These are phyloP conservation scores for Geotrypetes seraphini DNA, from an alignment of 2,797 vertebrate genomes.

Conservation along the genomic window DNA sequence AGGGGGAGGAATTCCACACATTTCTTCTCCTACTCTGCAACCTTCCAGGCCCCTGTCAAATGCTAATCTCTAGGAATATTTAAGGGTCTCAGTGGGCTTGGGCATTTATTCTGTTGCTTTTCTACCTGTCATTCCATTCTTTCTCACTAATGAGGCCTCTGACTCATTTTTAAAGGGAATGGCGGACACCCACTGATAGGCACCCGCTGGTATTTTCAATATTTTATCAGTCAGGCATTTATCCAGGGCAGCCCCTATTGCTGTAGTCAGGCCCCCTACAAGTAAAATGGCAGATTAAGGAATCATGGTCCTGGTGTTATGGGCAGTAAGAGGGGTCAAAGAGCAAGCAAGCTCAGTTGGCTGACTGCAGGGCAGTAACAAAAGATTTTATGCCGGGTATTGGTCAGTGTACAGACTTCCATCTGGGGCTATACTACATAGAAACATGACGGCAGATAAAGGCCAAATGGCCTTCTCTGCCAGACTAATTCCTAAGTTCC, in stretches of 20 bases:
- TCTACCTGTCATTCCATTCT: slow-evolving; percentile 50
- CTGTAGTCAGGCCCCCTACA: slow-evolving; percentile 25
- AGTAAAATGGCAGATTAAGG: slow-evolving; percentile 6
- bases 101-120: slow-evolving; percentile 45
- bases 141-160: slow-evolving; percentile 47
- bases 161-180: slow-evolving; percentile 44
- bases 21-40: slow-evolving; percentile 39
- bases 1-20: slow-evolving; percentile 35
- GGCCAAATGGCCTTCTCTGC: too few relatives aligned
- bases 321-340: too few relatives aligned
- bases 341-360: too few relatives aligned
- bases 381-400: too few relatives aligned
- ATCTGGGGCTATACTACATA: too few relatives aligned
- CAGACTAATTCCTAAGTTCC: too few relatives aligned
- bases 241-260: slow-evolving; percentile 30
- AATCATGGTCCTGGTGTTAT: not conserved
- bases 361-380: too few relatives aligned
- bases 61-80: slow-evolving; percentile 51
- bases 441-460: too few relatives aligned
- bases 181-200: slow-evolving; percentile 49
- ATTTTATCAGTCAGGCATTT: slow-evolving; percentile 38
- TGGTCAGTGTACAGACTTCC: too few relatives aligned
- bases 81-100: slow-evolving; percentile 46
- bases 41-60: slow-evolving; percentile 45
- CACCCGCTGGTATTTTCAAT: slow-evolving; percentile 40